Evolutionary conservation across 1,140 invertebrate species (phyloP).

Genomic region (Bombus sylvicola): DNA sequence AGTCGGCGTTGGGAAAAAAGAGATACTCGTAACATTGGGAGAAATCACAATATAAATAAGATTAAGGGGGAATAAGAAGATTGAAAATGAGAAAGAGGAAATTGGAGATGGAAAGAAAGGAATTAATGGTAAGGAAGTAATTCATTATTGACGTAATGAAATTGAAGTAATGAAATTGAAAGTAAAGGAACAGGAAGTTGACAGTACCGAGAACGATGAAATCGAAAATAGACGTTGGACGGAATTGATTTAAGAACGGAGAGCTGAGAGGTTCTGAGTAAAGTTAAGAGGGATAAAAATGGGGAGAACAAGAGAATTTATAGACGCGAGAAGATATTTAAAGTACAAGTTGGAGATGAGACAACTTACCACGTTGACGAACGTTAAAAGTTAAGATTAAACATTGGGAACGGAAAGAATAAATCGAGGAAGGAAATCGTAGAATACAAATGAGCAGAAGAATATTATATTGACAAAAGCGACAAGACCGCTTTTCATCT

Average conservation of each 20-base stretch:
- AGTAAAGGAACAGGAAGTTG: background rate
- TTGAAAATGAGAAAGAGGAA: background rate
- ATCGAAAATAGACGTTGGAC: constrained; percentile 1
- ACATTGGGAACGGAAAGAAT: no score
- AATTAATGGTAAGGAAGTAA: background rate
- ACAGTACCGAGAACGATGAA: background rate
- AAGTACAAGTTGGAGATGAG: no score
- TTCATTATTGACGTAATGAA: background rate
- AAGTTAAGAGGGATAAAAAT: constrained; percentile 4
- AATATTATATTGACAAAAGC: no score
- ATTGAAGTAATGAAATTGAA: background rate
- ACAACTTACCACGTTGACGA: no score
- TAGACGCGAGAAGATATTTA: no score
- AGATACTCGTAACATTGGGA: background rate
- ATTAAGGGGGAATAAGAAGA: background rate
- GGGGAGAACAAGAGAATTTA: background rate
- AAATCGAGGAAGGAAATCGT: background rate
- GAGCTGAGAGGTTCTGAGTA: background rate
- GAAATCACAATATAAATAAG: background rate
- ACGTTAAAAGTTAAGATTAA: no score
- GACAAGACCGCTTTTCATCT: background rate
- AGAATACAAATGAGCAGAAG: background rate
- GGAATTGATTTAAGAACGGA: background rate
- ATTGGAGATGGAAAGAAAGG: background rate
- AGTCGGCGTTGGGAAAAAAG: background rate